Evolutionary conservation across 2,113 vertebrate genomes (phyloP).

Genomic region (Plecturocebus donacophilus): DNA sequence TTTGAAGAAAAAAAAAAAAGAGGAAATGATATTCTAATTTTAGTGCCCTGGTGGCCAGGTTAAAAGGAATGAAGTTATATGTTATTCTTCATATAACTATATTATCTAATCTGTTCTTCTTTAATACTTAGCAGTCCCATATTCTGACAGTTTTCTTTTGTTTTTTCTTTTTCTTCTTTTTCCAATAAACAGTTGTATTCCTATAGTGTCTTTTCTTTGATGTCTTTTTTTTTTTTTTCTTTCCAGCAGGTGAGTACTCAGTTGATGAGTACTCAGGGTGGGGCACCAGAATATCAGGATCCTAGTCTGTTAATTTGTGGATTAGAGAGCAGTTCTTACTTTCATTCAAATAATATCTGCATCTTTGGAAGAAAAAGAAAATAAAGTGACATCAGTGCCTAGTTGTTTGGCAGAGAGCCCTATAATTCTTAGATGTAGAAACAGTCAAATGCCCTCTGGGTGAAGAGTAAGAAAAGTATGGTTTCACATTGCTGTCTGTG

Average conservation of each 20-base stretch:
- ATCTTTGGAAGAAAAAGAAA: not conserved
- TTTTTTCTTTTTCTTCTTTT: no score
- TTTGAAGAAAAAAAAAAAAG: not conserved
- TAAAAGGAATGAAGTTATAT: conserved; percentile 1
- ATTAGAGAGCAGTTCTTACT: not conserved
- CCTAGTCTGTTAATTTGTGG: conserved; percentile 25
- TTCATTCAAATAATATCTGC: not conserved
- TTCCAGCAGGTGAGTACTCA: not conserved
- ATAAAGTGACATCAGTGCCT: not conserved
- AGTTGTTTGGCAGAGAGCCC: not conserved
- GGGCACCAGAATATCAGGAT: not conserved
- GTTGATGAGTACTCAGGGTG: not conserved
- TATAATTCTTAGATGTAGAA: not conserved
- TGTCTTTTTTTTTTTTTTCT: not conserved
- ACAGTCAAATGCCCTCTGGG: not conserved
- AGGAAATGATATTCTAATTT: not conserved
- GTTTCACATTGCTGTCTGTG: not conserved
- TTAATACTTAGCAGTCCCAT: not conserved
- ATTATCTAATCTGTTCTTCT: not conserved
- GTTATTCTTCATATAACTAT: not conserved
- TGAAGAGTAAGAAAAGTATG: not conserved
- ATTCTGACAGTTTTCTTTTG: not conserved
- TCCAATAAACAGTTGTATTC: not conserved
- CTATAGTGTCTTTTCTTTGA: not conserved
- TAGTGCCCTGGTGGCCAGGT: not conserved